Conservation (phyloP, 2,797 vertebrate genomes). For the Sebastes kiyomatsui region DNA sequence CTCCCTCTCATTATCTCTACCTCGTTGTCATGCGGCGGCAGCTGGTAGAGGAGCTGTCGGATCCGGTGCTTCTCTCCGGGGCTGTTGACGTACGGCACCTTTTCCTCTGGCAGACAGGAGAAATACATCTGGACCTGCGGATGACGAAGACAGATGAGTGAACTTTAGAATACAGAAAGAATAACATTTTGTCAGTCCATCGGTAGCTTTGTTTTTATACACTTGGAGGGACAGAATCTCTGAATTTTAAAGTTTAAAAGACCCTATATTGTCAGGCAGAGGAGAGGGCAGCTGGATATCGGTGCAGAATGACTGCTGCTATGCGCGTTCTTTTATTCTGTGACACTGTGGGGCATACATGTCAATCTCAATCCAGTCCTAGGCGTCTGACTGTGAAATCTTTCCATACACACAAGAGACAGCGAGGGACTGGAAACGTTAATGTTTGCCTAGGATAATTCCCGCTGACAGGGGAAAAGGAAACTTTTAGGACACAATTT, state of each 20-base stretch:
- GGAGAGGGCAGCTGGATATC: not conserved
- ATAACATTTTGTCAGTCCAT: not conserved
- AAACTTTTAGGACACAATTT: slow-evolving; percentile 12
- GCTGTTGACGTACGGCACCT: slow-evolving; percentile 95
- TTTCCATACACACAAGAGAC: slow-evolving; percentile 28
- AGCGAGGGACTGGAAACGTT: slow-evolving; percentile 32
- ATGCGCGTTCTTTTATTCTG: slow-evolving; percentile 24
- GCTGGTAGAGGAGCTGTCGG: slow-evolving; percentile 95
- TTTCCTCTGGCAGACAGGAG: slow-evolving; percentile 94
- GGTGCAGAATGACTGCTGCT: slow-evolving; percentile 11
- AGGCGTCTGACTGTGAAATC: slow-evolving; percentile 48
- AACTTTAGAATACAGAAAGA: not conserved
- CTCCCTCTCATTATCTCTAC: slow-evolving; percentile 71
- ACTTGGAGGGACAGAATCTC: not conserved
- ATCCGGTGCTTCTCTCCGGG: slow-evolving; percentile 95
- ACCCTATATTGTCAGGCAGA: not conserved
- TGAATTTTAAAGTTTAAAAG: not conserved
- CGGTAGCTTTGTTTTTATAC: not conserved
- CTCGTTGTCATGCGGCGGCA: slow-evolving; percentile 96
- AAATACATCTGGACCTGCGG: slow-evolving; percentile 96
- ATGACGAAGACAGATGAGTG: slow-evolving; percentile 17
- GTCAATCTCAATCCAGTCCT: slow-evolving; percentile 48
- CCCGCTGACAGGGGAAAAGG: slow-evolving; percentile 19
- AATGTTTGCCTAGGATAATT: slow-evolving; percentile 48
- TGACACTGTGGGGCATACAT: slow-evolving; percentile 43